These are phyloP conservation scores for Mycetomoellerius zeteki DNA, from an alignment of 1,140 invertebrate species.

Conservation along the genomic window DNA sequence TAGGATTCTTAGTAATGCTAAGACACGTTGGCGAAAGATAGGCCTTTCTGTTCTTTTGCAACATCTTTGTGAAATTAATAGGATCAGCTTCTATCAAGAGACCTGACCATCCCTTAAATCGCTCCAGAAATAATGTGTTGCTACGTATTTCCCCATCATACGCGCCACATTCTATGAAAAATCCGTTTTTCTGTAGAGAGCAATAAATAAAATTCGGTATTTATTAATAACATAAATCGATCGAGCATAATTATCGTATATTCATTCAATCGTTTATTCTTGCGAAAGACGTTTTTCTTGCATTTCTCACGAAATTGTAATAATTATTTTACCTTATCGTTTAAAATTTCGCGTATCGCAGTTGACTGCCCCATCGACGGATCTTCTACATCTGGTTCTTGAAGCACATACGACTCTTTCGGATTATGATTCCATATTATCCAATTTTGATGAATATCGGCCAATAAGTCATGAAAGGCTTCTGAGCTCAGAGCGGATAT, in stretches of 20 bases:
- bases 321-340: slow-evolving; percentile 77
- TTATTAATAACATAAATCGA: slow-evolving; percentile 7
- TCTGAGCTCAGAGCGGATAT: slow-evolving; percentile 43
- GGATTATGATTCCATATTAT: slow-evolving; percentile 71
- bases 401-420: slow-evolving; percentile 74
- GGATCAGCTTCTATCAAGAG: slow-evolving; percentile 88
- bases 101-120: slow-evolving; percentile 85
- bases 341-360: slow-evolving; percentile 79
- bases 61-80: slow-evolving; percentile 85
- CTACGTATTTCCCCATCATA: slow-evolving; percentile 87
- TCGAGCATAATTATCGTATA: not conserved
- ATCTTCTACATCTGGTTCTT: slow-evolving; percentile 78
- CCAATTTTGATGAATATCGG: slow-evolving; percentile 71
- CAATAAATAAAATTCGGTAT: slow-evolving; percentile 29
- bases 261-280: not conserved
- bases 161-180: slow-evolving; percentile 88
- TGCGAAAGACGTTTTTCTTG: slow-evolving; percentile 5
- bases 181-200: slow-evolving; percentile 84
- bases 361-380: slow-evolving; percentile 85
- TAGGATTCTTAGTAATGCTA: slow-evolving; percentile 83
- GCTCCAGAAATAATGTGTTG: slow-evolving; percentile 87
- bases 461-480: slow-evolving; percentile 36
- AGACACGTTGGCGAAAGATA: slow-evolving; percentile 85
- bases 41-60: slow-evolving; percentile 84
- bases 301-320: not conserved